phyloP scores from a whole-genome alignment of 2,113 vertebrate species.

The Ptilorrhoa leucosticta region DNA sequence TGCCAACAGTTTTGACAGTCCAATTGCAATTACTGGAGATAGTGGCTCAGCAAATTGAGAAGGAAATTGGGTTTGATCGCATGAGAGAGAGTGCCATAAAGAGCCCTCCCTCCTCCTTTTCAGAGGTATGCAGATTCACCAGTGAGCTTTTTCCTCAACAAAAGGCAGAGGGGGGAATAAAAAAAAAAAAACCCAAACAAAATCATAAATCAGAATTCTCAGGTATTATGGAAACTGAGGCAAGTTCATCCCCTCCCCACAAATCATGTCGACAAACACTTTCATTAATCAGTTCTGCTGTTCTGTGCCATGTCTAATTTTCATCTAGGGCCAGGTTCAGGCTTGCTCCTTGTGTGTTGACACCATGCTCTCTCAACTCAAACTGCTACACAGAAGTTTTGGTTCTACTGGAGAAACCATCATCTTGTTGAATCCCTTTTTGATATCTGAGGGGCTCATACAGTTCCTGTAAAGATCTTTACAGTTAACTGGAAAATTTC shows the following conservation, averaged over 20 bases:
- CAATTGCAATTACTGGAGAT: constrained; percentile 41
- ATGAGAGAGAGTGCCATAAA: not conserved
- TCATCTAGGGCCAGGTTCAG: not conserved
- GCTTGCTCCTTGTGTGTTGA: not conserved
- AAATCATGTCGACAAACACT: constrained; percentile 3
- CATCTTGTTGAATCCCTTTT: not conserved
- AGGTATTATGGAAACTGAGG: not conserved
- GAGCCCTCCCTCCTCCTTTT: not conserved
- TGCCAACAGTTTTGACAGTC: constrained; percentile 41
- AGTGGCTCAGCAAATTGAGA: constrained; percentile 47
- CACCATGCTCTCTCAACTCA: not conserved
- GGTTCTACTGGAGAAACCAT: not conserved
- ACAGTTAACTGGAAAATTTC: not conserved
- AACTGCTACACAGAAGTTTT: not conserved
- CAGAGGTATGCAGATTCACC: constrained; percentile 14
- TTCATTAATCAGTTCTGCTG: constrained; percentile 2
- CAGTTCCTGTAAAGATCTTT: not conserved
- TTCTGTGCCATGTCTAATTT: not conserved
- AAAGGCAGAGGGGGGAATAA: rapidly evolving
- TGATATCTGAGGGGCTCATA: not conserved
- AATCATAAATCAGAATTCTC: not conserved
- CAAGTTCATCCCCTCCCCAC: not conserved
- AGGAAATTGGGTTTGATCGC: constrained; percentile 37
- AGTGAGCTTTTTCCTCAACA: not conserved
- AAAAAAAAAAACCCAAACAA: not conserved